Evolutionary conservation across 2,888 invertebrate genomes (phyloP).

Genomic region (Agonopterix arenella): DNA sequence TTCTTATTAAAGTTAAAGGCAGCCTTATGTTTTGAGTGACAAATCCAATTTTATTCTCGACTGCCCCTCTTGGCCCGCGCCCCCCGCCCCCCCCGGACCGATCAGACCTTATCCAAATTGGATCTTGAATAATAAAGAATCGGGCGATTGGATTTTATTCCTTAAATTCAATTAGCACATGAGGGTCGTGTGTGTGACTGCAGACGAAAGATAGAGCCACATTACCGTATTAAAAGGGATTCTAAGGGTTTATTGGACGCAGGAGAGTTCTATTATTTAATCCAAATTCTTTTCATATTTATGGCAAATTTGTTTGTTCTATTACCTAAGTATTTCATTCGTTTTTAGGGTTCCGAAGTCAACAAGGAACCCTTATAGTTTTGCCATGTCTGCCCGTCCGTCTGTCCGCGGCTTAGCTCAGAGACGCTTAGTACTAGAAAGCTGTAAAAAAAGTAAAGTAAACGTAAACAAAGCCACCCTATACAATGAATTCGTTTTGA

Average conservation of each 20-base stretch:
- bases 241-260: conserved; percentile 40
- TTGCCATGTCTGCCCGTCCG: no score
- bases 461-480: no score
- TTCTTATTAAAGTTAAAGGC: conserved; percentile 49
- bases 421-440: no score
- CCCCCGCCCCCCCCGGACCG: conserved; percentile 60
- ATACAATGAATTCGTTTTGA: no score
- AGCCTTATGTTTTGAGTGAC: conserved; percentile 77
- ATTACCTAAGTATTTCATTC: no score
- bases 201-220: conserved; percentile 72
- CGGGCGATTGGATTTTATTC: conserved; percentile 78
- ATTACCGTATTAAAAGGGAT: conserved; percentile 72
- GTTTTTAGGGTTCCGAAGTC: no score
- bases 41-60: conserved; percentile 76
- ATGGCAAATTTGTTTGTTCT: no score
- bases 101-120: conserved; percentile 78
- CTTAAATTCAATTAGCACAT: conserved; percentile 78
- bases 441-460: no score
- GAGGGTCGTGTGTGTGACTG: conserved; percentile 74
- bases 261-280: no score
- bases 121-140: conserved; percentile 79
- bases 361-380: no score
- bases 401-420: no score
- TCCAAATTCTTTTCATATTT: background rate
- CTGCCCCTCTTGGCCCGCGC: conserved; percentile 55